Conservation (phyloP, 2,797 vertebrate species). For the Stomatorhinus walkeri region DNA sequence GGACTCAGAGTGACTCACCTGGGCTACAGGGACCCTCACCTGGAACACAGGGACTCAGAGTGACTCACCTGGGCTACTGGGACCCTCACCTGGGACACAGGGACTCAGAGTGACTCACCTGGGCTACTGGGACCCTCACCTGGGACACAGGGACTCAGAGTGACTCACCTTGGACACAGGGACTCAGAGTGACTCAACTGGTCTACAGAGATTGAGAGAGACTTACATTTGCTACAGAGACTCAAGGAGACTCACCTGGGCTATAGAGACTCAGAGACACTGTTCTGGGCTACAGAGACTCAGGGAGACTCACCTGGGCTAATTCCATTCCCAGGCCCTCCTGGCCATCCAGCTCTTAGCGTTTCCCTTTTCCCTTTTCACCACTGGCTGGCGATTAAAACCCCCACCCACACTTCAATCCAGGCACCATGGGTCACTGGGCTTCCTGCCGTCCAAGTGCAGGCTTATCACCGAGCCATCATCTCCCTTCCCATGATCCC, state of each 20-base stretch:
- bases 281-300: neutral
- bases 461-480: constrained; percentile 59
- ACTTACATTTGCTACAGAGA: neutral
- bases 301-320: neutral
- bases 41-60: neutral
- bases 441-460: constrained; percentile 37
- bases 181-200: neutral
- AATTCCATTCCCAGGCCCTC: neutral
- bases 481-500: constrained; percentile 54
- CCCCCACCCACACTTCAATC: neutral
- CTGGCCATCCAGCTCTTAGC: neutral
- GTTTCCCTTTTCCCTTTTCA: neutral
- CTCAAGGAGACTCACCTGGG: neutral
- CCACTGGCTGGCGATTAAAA: neutral
- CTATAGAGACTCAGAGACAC: neutral
- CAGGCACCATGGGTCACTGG: constrained; percentile 31
- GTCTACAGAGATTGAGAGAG: neutral
- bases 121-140: neutral
- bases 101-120: neutral
- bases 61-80: neutral
- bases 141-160: no score
- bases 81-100: neutral
- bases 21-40: neutral
- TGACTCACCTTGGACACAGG: neutral
- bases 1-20: neutral